Conservation (phyloP, 2,888 invertebrate species). For the Rhingia campestris region DNA sequence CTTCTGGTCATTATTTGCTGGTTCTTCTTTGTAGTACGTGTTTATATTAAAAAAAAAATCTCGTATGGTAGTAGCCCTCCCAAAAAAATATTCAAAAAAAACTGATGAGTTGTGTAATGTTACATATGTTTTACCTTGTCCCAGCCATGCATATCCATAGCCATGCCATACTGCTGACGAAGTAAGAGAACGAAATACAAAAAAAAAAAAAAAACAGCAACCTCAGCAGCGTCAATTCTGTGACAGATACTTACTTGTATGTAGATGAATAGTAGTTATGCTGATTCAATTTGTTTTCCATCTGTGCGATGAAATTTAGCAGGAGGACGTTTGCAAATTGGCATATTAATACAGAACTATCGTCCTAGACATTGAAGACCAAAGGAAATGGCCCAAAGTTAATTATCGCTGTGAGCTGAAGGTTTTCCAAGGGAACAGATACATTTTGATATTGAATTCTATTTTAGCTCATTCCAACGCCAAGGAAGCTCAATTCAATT, state of each 20-base stretch:
- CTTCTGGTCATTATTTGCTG: background rate
- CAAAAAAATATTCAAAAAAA: background rate
- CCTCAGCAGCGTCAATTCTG: background rate
- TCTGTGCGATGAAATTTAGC: conserved; percentile 22
- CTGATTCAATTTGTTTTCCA: conserved; percentile 42
- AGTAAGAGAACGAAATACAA: background rate
- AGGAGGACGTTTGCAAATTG: conserved; percentile 4
- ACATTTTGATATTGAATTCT: conserved; percentile 1
- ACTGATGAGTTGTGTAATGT: conserved; percentile 49
- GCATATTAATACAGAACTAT: conserved; percentile 11
- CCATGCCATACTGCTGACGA: conserved; percentile 8
- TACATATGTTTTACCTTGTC: conserved; percentile 41
- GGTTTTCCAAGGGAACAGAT: background rate
- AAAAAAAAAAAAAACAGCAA: conserved; percentile 4
- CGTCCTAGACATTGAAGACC: background rate
- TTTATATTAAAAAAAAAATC: background rate
- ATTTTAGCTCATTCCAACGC: background rate
- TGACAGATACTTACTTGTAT: conserved; percentile 11
- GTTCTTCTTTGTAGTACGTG: background rate
- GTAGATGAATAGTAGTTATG: conserved; percentile 39
- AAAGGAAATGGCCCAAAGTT: conserved; percentile 27
- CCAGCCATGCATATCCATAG: conserved; percentile 8
- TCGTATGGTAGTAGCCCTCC: background rate
- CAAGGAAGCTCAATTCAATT: background rate
- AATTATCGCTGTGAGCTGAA: conserved; percentile 18